Percentiles rank a stretch among this genome's conserved stretches.
Conservation (phyloP, 2,113 vertebrate species). For the Bos taurus region ARS-UCD2.0 NC_037357.1:55192001-55192500, state of each 20-base stretch:
- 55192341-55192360: background rate
- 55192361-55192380: background rate
- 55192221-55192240: background rate
- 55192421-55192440: background rate
- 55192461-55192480: background rate
- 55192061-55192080: background rate
- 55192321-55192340: background rate
- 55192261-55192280: background rate
- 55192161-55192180: background rate
- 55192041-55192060: background rate
- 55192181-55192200: background rate
- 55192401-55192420: background rate
- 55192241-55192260: background rate
- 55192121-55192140: background rate
- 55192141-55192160: background rate
- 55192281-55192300: background rate
- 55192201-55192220: background rate
- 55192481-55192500: background rate
- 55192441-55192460: conserved; percentile 13
- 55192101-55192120: background rate
- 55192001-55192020: background rate
- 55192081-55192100: background rate
- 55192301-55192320: background rate
- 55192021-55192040: background rate
- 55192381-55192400: background rate